Evolutionary conservation across 2,113 vertebrate genomes (phyloP), one percentile per base, ranked within the genome.

Genomic region (Seriola rivoliana): DNA sequence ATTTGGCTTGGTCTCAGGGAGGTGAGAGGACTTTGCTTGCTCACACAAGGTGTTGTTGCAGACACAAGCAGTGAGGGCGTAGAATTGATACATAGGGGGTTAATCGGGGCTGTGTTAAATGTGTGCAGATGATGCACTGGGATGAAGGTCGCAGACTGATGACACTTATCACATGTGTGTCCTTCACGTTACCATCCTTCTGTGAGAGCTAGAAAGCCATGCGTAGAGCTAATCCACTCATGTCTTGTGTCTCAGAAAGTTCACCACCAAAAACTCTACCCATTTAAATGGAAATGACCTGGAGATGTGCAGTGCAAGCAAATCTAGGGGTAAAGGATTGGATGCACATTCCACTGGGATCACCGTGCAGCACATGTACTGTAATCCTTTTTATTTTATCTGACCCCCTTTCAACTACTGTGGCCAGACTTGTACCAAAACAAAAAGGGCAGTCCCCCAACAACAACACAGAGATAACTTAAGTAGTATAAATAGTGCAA

Each of bases 231-330:
- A 87, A 85, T 83, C 62, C 74, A 88, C 71, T 83, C 29, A 17
- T 74, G 76, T 82, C 68, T 77, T 55, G 25, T 70, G 34, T 76
- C 60, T 87, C 77, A 36, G 36, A 82, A 78, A 79, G 73, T 88
- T 85, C 66, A 68, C 44, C 71, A 59, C 64, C 40, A 55, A 77
- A 79, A 78, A 60, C 38, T 69, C 29, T 64, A 68, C 50, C 84
- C 72, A 92, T 91, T 88, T 85, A 91, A 90, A 90, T 86, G 85
- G 84, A 91, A 94, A 93, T 92, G 72, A 87, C 88, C 83, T 34
- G 62, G 38, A 65, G 78, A 86, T 66, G 71, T 85, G 86, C 50
- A 4, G 66, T 36, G 40, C 68, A 88, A 79, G 80, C 78, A 86
- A 65, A 79, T 89, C 65, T 82, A 54, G 57, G 78, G 87, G 88